phyloP scores from a whole-genome alignment of 2,113 vertebrate species.

The Tauraco erythrolophus region DNA sequence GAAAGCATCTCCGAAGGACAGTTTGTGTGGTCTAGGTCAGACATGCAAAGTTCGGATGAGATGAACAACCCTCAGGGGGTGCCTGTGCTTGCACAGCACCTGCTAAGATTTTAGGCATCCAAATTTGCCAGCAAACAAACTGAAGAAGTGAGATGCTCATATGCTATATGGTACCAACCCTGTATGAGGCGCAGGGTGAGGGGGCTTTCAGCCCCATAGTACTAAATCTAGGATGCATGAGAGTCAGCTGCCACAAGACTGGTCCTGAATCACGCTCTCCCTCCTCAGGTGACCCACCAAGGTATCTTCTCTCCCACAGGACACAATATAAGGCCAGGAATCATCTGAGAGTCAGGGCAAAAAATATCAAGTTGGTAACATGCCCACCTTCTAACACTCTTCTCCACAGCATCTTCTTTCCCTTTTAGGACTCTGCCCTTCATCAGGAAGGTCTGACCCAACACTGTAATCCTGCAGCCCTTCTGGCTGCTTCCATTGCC shows the following conservation, averaged over 20 bases:
- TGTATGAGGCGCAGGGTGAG: rapidly evolving
- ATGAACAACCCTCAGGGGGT: background rate
- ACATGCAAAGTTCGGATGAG: background rate
- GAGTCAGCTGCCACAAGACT: background rate
- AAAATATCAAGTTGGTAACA: background rate
- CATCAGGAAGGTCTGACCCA: background rate
- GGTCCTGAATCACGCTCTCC: background rate
- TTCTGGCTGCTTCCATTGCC: background rate
- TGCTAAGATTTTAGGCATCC: background rate
- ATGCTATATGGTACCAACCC: rapidly evolving
- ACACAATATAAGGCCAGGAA: background rate
- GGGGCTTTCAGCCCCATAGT: background rate
- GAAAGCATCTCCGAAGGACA: background rate
- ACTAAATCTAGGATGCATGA: rapidly evolving
- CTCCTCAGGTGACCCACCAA: background rate
- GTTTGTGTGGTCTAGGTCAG: background rate
- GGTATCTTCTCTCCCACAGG: background rate
- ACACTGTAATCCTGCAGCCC: background rate
- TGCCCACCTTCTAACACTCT: background rate
- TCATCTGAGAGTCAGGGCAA: background rate
- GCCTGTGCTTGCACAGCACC: background rate
- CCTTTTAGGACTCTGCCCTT: background rate
- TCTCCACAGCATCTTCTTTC: background rate
- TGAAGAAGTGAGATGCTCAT: background rate
- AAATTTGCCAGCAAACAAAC: background rate